Base-by-base conservation (phyloP, 2,888 invertebrate genomes). In the Drosophila limbata region DNA sequence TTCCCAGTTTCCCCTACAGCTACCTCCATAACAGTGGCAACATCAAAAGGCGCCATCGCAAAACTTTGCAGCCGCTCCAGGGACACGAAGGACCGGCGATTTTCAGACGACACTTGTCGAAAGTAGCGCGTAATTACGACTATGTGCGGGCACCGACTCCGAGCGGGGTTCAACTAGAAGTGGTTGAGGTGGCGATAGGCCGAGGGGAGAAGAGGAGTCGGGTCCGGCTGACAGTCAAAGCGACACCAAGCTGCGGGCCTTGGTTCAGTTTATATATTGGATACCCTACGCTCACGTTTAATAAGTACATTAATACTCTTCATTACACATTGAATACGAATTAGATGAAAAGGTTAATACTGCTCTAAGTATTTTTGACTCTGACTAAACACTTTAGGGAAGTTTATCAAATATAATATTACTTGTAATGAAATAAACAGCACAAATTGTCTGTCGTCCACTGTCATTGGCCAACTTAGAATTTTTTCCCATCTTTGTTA, bases 41-140 rank as follows among this genome's bases (percentile, higher is more conserved):
- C 84, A 81, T 79, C 79, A 81, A 77, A 83, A 79, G 82, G 68
- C 59, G 80, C 57, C 59, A 39, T 47, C 37, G 69, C 50, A 63
- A 79, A 82, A 80, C 66, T 80, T 79, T 82, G 45, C 69, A 67
- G 82, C 61, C 79, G 61, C 66, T 56, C 56, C 50, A 59, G 60
- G 79, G 66, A 64, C 66, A 70, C 60, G 56, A 63, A 56, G 70
- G 59, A 79, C 60, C 79, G 84, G 86, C 81, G 88, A 83, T 85
- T 83, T 88, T 70, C 62, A 67, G 81, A 72, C 87, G 87, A 84
- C 84, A 84, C 84, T 84, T 84, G 84, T 88, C 84, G 87, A 84
- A 87, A 85, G 85, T 85, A 89, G 68, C 78, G 88, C 88, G 85
- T 85, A 85, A 89, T 85, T 89, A 85, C 82, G 72, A 78, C 84